Evolutionary conservation across 1,140 invertebrate genomes (phyloP).

Genomic region (Panagrolaimus sp.): DNA sequence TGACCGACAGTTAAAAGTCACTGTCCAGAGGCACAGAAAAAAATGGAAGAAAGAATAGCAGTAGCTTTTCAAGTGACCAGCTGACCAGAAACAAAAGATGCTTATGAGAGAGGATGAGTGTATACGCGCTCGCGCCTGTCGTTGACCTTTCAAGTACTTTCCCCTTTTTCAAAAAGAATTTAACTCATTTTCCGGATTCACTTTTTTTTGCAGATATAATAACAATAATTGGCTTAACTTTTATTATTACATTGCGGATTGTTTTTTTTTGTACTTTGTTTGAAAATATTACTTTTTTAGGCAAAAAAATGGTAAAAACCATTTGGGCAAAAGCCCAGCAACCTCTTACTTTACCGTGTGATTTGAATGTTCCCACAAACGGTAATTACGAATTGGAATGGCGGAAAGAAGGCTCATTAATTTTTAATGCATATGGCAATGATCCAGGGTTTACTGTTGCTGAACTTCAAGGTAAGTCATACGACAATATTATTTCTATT

Average conservation of each 20-base stretch:
- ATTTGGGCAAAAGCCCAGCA: slow-evolving; percentile 29
- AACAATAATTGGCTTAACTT: not conserved
- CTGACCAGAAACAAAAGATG: not conserved
- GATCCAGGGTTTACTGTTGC: slow-evolving; percentile 25
- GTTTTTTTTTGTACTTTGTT: not conserved
- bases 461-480: slow-evolving; percentile 23
- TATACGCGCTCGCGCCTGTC: slow-evolving; percentile 3
- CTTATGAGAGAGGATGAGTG: too few species aligned
- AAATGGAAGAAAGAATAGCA: not conserved
- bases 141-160: slow-evolving; percentile 16
- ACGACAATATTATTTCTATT: not conserved
- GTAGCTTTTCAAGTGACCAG: not conserved
- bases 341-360: slow-evolving; percentile 30
- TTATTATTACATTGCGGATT: not conserved
- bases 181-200: slow-evolving; percentile 3
- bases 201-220: slow-evolving; percentile 7
- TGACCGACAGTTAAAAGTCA: not conserved
- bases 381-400: slow-evolving; percentile 30
- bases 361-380: slow-evolving; percentile 4
- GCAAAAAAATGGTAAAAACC: slow-evolving; percentile 16
- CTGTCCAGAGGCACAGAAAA: not conserved
- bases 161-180: not conserved
- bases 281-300: not conserved
- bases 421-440: slow-evolving; percentile 35
- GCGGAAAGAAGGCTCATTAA: slow-evolving; percentile 25